Base-by-base conservation (phyloP, 2,113 vertebrate species). In the Notarius lentiginosus region DNA sequence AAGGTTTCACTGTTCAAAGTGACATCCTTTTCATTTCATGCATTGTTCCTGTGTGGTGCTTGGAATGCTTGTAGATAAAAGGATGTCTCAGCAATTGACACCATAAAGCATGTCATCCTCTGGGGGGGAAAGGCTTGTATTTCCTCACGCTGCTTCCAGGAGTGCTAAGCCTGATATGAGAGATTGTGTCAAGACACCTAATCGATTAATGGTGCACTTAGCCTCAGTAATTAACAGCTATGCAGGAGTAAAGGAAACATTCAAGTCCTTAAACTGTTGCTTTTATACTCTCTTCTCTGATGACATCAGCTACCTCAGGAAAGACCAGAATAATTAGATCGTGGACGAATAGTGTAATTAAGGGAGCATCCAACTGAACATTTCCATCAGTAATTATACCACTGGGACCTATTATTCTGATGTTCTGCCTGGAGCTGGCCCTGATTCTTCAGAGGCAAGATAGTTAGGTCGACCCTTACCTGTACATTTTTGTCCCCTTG, bases 151-250 rank as follows among this genome's bases (percentile, higher is more conserved):
- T 47, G 73, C 82, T 81, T 91, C 90, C 89, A 83, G 83, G 89
- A 91, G 89, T 76, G 91, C 87, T 89, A 88, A 88, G 20, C 68
- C 86, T 80, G 91, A 92, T 94, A 94, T 95, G 94, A 95, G 93
- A 93, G 93, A 93, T 92, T 92, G 90, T 91, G 51, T 75, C n/a
- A 89, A 91, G 94, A 94, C 92, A 92, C 89, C 90, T 92, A 91
- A 94, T 95, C 94, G 94, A 95, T 95, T 94, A 95, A 95, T 95
- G 94, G 93, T 92, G 93, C 93, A 94, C 95, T 95, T 93, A 94
- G 93, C 92, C 56, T 65, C 82, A 84, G 94, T 94, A 95, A 95
- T 95, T 95, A 95, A 94, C 94, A 93, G 91, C 91, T 92, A 87
- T 92, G 92, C 90, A 89, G 92, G 88, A 86, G 90, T 83, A 89